Evolutionary conservation across 2,797 vertebrate genomes (phyloP), one percentile per base, ranked within the genome.

Genomic region (Hyperoplus immaculatus): DNA sequence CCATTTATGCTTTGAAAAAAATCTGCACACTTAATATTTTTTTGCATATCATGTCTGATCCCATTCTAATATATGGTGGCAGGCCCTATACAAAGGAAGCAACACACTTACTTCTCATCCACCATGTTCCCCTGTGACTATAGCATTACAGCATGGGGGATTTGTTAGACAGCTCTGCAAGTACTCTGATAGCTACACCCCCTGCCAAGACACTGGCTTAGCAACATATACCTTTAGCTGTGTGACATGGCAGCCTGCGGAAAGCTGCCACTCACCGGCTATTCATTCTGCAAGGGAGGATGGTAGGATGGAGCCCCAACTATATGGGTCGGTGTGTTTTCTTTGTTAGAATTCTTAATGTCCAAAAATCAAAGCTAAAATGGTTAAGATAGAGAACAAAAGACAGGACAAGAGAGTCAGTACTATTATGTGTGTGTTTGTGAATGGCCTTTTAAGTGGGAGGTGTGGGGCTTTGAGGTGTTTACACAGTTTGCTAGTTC

Each of bases 111-210:
- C 47, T 61, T 58, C 62, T 69, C 69, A 80, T 74, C 53, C 65
- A 14, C 41, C 68, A 4, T 38, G 51, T 87, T 29, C 63, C 74
- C 77, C 77, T 71, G 80, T 80, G 81, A 89, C 72, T 75, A 29
- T 29, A 56, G 70, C 62, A 39, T 62, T 88, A 69, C 87, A 89
- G 87, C 85, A 46, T 29, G 84, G 81, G 79, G 54, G 67, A 86
- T 80, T 86, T 82, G 83, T 86, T 76, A 82, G 75, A 82, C 82
- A 64, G 72, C 87, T 75, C 84, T 82, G 83, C 71, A 18, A 69
- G 69, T 73, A 80, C 62, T 76, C 80, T 80, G 77, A 86, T 77
- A 75, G 81, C 81, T 78, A 6, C 76, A 73, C 82, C 78, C 77
- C 82, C 85, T 39, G 76, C 85, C 69, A 82, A n/a, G 79, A 78